Base-by-base conservation (phyloP, 2,797 vertebrate species). In the Amniataba percoides region DNA sequence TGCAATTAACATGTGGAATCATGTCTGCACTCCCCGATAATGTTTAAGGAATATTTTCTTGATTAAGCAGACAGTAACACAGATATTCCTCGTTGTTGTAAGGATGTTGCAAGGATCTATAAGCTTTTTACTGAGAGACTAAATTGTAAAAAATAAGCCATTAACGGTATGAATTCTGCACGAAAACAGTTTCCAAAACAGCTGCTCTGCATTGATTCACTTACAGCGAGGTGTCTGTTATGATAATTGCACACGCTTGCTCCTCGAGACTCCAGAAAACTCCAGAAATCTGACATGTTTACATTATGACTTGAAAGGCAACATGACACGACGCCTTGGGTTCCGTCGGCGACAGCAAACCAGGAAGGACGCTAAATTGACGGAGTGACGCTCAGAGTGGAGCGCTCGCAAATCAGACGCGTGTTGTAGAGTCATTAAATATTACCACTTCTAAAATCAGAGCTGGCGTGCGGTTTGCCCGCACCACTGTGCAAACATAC, bases 371-470 rank as follows among this genome's bases (percentile, higher is more conserved):
- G 53, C 18, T 7, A 43, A 56, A 64, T 59, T 13, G 42, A 84
- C 84, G 55, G 71, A 87, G 81, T 52, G 78, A 81, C 52, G 82
- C 81, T 82, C 21, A 53, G 55, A 81, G 74, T 66, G 23, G 40
- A 71, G 63, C 56, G 11, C 58, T 76, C 27, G 23, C 80, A 77
- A 91, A 90, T 88, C 82, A 91, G 82, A 85, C 68, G 71, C 53
- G 74, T 77, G 88, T 72, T 78, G 84, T 57, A 46, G 78, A 89
- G 86, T 84, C 87, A 83, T 91, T 83, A 90, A 91, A 91, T 83
- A 81, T 86, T 84, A 90, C 89, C 89, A 82, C 88, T 86, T 92
- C 87, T 89, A 90, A 92, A 94, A 92, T 92, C 86, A 88, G 91
- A 84, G 91, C 70, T 80, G 92, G 88, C 73, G 80, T 87, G 91